Evolutionary conservation across 1,140 invertebrate species (phyloP), one percentile per base, ranked within the genome.

Genomic region (Procambarus clarkii): DNA sequence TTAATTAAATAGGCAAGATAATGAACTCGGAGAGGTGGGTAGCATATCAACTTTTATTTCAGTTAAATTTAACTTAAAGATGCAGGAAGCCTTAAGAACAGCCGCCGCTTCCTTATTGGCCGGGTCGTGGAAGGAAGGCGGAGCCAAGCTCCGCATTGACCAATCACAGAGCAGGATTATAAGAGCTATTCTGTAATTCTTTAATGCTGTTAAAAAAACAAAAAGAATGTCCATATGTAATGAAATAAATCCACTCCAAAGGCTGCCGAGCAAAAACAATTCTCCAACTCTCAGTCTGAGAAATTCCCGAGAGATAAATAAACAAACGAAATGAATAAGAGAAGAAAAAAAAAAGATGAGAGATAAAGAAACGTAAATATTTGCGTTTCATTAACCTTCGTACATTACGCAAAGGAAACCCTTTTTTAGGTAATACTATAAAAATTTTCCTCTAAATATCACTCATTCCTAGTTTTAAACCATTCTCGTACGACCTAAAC

Each of bases 1-100:
- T 85, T 85, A 85, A 85, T 86, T 86, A 86, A 76, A 76, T 54
- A 76, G 83, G 74, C 83, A 74, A 77, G 54, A 54, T 86, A 86
- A 86, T 86, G 83, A 77, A 86, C 69, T 50, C 46, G 21, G 83
- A 77, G 71, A 86, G 74, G 45, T 76, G 74, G 71, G 34, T 46
- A 69, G 82, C 82, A 85, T 71, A 85, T 74, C 46, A 48, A 85
- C n/a, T 85, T 85, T 85, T 85, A 69, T 85, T 71, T 71, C 82
- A 44, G 46, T 85, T 60, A 85, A 60, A 71, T 85, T 85, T 71
- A 74, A 13, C 69, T 85, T 85, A 85, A 69, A 46, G 44, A 8
- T 71, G 45, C 11, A 82, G 44, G 15, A n/a, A 34, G 69, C n/a
- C 1, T 9, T 9, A 74, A 34, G 7, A 18, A 74, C 13, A 2